phyloP scores from a whole-genome alignment of 2,113 vertebrate genomes.

The Atlantisia rogersi region DNA sequence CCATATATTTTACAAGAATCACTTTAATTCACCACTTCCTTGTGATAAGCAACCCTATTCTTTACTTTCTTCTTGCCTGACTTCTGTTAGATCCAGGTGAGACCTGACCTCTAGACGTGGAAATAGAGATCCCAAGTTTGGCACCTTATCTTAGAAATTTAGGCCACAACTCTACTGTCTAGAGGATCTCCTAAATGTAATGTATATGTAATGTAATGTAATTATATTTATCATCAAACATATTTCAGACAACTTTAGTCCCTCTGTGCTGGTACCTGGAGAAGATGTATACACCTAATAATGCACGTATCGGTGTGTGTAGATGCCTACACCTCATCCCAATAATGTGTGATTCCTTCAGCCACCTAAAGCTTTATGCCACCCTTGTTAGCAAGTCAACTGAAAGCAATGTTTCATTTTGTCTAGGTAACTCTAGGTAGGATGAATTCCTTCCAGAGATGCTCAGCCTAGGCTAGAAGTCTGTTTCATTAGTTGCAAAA shows the following conservation, averaged over 20 bases:
- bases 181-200: not conserved
- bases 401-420: not conserved
- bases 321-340: not conserved
- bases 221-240: not conserved
- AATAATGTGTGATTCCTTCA: not conserved
- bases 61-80: not conserved
- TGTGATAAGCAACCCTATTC: not conserved
- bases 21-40: not conserved
- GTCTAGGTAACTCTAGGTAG: not conserved
- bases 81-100: not conserved
- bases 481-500: not conserved
- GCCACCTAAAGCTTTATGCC: not conserved
- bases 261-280: not conserved
- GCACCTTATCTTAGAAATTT: not conserved
- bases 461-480: not conserved
- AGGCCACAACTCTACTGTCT: not conserved
- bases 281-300: not conserved
- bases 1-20: not conserved
- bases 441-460: not conserved
- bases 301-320: not conserved
- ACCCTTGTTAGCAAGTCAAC: not conserved
- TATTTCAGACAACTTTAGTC: not conserved
- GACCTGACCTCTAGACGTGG: not conserved
- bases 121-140: not conserved
- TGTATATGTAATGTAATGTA: not conserved